Evolutionary conservation across 2,797 vertebrate species (phyloP), one percentile per base, ranked within the genome.

Genomic region (Diplodus sargus): DNA sequence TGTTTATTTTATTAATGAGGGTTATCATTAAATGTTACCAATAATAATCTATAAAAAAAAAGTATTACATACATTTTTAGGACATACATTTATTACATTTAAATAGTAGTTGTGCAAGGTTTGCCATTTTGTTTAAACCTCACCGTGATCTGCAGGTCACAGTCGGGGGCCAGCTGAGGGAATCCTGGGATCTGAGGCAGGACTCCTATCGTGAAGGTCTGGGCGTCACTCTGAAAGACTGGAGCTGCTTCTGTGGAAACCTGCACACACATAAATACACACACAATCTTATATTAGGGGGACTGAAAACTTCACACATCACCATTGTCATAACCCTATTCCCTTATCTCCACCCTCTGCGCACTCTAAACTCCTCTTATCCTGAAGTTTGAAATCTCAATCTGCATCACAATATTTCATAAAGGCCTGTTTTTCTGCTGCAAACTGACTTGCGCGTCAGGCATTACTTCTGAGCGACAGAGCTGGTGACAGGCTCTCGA

Each of bases 111-210:
- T 16, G 4, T 9, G 9, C 20, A 2, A 34, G 18, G 18, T 20
- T 18, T 22, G n/a, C n/a, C 22, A 1, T 22, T 23, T 8, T 43
- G 18, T 45, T 64, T 2, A 0, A 52, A 61, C 57, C 96, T 97
- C 94, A 99, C 98, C 13, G 96, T 96, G 95, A 99, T 95, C 84
- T 98, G 98, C 6, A 99, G 94, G 66, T 97, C 95, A 15, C 96
- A 95, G 86, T 96, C 95, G 0, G 93, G 91, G 49, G 95, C 95
- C 34, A 97, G 95, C 84, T 94, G 94, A 1, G 97, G 96, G n/a
- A 95, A 94, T 2, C 94, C 94, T 0, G 95, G 96, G 0, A 82
- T 87, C 78, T 97, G 96, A 0, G 97, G 97, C 45, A 99, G 91
- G 70, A 99, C 95, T 1, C 97, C 97, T 3, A 99, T 93, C 14